Conservation (phyloP, 2,113 vertebrate species). For the Ceyx melanurus region DNA sequence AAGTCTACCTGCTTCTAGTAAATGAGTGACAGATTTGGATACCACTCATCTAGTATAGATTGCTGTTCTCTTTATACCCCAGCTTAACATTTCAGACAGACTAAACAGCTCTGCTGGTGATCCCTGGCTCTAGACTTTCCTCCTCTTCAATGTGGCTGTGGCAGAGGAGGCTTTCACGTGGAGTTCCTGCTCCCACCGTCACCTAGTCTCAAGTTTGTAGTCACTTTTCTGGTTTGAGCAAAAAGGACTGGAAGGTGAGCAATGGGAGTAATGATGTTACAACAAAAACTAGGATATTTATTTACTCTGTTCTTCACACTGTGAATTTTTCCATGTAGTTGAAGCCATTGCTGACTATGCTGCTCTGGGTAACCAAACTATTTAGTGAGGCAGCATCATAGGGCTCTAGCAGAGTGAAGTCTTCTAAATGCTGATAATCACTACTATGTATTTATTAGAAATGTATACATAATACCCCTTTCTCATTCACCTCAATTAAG, state of each 20-base stretch:
- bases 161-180: background rate
- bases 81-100: background rate
- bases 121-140: background rate
- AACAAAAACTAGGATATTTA: background rate
- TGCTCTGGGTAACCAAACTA: background rate
- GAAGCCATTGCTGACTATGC: background rate
- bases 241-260: background rate
- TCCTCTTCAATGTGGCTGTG: background rate
- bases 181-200: background rate
- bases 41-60: background rate
- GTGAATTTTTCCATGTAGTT: background rate
- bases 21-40: background rate
- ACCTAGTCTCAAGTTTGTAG: background rate
- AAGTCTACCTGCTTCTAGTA: constrained; percentile 8
- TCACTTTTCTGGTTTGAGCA: background rate
- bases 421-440: background rate
- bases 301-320: background rate
- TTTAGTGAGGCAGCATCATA: background rate
- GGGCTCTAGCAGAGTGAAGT: background rate
- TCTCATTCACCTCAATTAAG: background rate
- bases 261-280: background rate
- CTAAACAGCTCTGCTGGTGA: background rate
- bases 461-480: background rate
- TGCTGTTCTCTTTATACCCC: background rate
- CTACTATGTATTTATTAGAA: background rate